Percentiles rank a stretch among this genome's conserved stretches.
phyloP scores from a whole-genome alignment of 1,140 invertebrate genomes.

The Nylanderia fulva region DNA sequence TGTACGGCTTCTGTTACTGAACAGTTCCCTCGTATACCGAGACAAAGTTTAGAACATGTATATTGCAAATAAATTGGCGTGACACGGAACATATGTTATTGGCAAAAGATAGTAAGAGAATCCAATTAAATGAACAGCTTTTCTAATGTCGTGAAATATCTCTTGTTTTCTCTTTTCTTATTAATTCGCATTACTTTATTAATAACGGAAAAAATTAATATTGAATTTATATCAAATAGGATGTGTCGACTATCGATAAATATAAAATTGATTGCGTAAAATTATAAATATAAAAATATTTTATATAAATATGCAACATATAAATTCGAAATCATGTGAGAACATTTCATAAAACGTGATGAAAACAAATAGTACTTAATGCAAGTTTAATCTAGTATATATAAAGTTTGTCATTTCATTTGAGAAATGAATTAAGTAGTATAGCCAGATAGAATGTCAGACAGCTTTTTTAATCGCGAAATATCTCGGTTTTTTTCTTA shows the following conservation, averaged over 20 bases:
- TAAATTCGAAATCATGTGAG: not conserved
- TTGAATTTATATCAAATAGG: not conserved
- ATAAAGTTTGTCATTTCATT: not conserved
- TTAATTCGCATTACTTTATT: not conserved
- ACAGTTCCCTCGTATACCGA: constrained; percentile 33
- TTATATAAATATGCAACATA: not conserved
- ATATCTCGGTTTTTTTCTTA: too few species aligned
- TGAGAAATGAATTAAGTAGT: not conserved
- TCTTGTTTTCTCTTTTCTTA: not conserved
- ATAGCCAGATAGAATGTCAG: not conserved
- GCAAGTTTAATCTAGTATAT: not conserved
- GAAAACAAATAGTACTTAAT: not conserved
- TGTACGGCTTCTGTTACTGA: constrained; percentile 79
- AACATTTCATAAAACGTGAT: not conserved
- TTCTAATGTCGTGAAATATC: not conserved
- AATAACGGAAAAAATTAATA: not conserved
- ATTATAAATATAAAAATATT: too few species aligned
- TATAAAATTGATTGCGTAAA: too few species aligned
- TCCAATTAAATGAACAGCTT: not conserved
- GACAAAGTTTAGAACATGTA: constrained; percentile 37
- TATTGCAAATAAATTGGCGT: constrained; percentile 26
- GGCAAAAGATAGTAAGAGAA: constrained; percentile 21
- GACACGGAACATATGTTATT: not conserved
- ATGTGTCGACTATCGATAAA: too few species aligned
- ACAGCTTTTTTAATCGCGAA: too few species aligned